Evolutionary conservation across 2,113 vertebrate genomes (phyloP).

Genomic region (Tragelaphus buxtoni): DNA sequence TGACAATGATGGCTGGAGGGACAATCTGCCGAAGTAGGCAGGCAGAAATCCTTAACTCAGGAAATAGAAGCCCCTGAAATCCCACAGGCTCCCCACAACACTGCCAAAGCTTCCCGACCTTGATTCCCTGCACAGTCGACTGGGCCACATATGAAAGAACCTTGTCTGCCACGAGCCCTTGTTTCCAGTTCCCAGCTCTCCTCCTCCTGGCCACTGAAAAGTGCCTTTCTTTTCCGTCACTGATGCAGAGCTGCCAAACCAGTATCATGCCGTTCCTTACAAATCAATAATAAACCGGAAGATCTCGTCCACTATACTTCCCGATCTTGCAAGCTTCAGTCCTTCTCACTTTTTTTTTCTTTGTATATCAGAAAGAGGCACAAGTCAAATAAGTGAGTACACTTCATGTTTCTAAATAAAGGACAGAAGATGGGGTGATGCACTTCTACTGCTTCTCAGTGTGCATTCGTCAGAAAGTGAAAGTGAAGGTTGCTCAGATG

Average conservation of each 20-base stretch:
- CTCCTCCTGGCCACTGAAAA: slow-evolving; percentile 70
- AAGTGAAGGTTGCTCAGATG: neutral
- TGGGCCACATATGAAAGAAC: slow-evolving; percentile 66
- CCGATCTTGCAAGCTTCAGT: slow-evolving; percentile 4
- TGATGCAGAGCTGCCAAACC: slow-evolving; percentile 60
- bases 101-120: slow-evolving; percentile 72
- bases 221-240: slow-evolving; percentile 67
- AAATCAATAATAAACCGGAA: slow-evolving; percentile 75
- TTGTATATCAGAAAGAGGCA: slow-evolving; percentile 37
- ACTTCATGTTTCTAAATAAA: slow-evolving; percentile 57
- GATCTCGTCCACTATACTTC: slow-evolving; percentile 57
- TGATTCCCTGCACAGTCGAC: slow-evolving; percentile 60
- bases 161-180: slow-evolving; percentile 46
- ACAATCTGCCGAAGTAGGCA: slow-evolving; percentile 55
- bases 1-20: slow-evolving; percentile 19
- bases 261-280: slow-evolving; percentile 53
- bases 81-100: slow-evolving; percentile 1
- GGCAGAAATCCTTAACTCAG: slow-evolving; percentile 41
- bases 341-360: neutral
- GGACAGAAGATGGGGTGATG: slow-evolving; percentile 30
- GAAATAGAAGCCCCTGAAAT: slow-evolving; percentile 47
- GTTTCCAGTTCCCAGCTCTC: slow-evolving; percentile 65
- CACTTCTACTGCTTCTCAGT: slow-evolving; percentile 41
- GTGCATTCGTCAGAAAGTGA: neutral
- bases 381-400: slow-evolving; percentile 50